phyloP scores from a whole-genome alignment of 1,140 invertebrate species.

The Agrilus planipennis region DNA sequence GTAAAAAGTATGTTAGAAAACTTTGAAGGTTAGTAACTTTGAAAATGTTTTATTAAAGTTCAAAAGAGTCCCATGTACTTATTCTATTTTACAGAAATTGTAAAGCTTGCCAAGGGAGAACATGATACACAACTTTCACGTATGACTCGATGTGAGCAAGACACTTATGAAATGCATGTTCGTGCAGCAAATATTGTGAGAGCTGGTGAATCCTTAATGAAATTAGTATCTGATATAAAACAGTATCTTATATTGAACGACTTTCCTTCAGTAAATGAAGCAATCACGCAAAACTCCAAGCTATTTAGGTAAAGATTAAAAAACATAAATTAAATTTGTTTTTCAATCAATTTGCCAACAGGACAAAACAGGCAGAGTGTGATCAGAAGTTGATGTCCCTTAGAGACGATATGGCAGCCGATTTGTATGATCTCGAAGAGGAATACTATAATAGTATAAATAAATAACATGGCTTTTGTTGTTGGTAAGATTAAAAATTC shows the following conservation, averaged over 20 bases:
- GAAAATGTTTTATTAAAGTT: no score
- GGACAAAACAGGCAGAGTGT: constrained; percentile 79
- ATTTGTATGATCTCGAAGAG: constrained; percentile 93
- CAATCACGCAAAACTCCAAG: constrained; percentile 83
- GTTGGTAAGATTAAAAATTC: no score
- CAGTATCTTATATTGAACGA: constrained; percentile 95
- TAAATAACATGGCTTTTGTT: no score
- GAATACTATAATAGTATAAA: constrained; percentile 95
- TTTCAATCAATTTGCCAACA: no score
- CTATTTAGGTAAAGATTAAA: constrained; percentile 45
- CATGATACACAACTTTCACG: constrained; percentile 78
- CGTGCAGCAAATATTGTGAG: constrained; percentile 88
- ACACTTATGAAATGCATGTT: constrained; percentile 95
- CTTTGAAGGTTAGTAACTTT: constrained; percentile 75
- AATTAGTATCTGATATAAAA: constrained; percentile 91
- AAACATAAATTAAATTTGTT: constrained; percentile 1
- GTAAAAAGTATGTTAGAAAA: constrained; percentile 95
- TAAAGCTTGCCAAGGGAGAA: constrained; percentile 87
- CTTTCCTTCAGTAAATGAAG: constrained; percentile 93
- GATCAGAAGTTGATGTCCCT: constrained; percentile 88
- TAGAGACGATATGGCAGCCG: constrained; percentile 87
- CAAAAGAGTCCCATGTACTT: no score
- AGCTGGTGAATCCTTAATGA: constrained; percentile 92
- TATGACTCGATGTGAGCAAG: constrained; percentile 86
- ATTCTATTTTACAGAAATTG: constrained; percentile 58